Conservation (phyloP, 23 tunicate genomes). For the Oikopleura dioica region DNA sequence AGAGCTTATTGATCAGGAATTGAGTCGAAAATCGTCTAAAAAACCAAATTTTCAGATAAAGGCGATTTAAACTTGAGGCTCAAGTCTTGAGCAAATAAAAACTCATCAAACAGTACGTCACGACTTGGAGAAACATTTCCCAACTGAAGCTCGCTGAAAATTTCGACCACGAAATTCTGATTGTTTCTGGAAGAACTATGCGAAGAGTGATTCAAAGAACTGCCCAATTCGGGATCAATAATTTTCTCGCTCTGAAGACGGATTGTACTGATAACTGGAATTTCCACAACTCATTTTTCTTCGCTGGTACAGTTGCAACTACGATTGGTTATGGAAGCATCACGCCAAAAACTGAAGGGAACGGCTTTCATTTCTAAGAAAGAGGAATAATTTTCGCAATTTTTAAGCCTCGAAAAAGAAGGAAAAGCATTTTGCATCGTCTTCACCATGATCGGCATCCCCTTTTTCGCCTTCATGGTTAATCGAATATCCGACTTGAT, state of each 20-base stretch:
- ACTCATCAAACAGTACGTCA: neutral
- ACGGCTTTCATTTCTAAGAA: too few species aligned
- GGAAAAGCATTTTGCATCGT: neutral
- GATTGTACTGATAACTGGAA: neutral
- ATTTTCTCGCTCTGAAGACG: neutral
- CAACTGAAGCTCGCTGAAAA: neutral
- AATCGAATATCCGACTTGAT: neutral
- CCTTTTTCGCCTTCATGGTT: neutral
- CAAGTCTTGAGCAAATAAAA: too few species aligned
- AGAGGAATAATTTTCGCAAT: too few species aligned
- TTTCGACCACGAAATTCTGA: neutral
- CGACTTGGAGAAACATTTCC: neutral
- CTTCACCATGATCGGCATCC: conserved; percentile 2
- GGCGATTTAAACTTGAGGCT: too few species aligned
- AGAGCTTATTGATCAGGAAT: too few species aligned
- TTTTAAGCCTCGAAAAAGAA: too few species aligned
- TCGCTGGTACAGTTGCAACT: neutral
- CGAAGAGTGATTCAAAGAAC: neutral
- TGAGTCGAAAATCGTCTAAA: too few species aligned
- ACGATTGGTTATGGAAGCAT: neutral
- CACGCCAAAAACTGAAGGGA: neutral
- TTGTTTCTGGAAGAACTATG: neutral
- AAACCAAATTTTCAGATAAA: too few species aligned
- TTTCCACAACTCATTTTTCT: neutral
- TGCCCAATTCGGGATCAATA: neutral